phyloP scores from a whole-genome alignment of 2,888 invertebrate species.

The Cryptus armator region DNA sequence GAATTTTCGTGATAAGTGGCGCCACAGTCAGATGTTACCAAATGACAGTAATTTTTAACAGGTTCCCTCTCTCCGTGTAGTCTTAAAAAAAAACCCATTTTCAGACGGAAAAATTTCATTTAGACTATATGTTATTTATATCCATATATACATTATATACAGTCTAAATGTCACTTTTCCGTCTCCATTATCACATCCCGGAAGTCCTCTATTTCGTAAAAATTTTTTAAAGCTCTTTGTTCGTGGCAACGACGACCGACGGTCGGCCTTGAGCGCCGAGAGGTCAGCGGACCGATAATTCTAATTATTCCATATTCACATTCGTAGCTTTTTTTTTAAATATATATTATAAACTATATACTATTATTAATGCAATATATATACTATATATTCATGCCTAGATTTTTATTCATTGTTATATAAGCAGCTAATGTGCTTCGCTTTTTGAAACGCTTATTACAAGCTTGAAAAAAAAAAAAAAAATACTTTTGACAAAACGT shows the following conservation, averaged over 20 bases:
- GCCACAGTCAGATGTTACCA: no score
- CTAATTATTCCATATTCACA: constrained; percentile 46
- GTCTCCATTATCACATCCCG: neutral
- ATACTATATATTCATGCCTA: constrained; percentile 28
- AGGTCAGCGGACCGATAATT: constrained; percentile 48
- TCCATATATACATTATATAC: no score
- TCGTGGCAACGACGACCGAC: constrained; percentile 13
- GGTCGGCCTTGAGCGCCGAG: neutral
- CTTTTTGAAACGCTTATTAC: constrained; percentile 42
- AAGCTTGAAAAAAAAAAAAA: constrained; percentile 17
- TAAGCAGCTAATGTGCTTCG: constrained; percentile 57
- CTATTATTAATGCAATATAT: constrained; percentile 7
- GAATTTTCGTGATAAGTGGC: no score
- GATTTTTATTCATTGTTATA: constrained; percentile 30
- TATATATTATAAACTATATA: constrained; percentile 13
- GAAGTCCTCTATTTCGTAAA: neutral
- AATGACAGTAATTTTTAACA: no score
- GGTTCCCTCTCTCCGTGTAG: no score
- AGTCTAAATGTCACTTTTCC: neutral
- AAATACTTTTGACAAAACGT: constrained; percentile 18
- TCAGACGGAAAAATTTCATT: no score
- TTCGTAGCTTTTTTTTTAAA: constrained; percentile 24
- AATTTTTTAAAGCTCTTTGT: constrained; percentile 1
- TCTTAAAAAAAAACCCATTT: no score
- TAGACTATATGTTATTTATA: no score